phyloP scores from a whole-genome alignment of 2,888 invertebrate genomes.

The Drosophila leonis region DNA sequence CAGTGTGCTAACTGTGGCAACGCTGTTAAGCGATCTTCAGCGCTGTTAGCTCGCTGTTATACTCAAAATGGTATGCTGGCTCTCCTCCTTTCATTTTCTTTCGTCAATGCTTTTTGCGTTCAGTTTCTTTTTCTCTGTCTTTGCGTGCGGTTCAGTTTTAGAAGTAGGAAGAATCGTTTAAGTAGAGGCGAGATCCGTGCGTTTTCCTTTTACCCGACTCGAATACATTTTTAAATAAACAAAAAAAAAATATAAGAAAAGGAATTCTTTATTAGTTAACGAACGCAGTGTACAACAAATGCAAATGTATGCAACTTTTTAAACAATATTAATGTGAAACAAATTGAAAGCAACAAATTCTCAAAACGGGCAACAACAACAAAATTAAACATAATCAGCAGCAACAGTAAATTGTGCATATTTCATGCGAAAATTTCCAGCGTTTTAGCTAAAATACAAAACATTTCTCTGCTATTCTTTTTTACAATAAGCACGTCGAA shows the following conservation, averaged over 20 bases:
- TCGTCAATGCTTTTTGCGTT: slow-evolving; percentile 64
- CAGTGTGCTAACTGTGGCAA: slow-evolving; percentile 47
- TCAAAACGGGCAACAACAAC: slow-evolving; percentile 37
- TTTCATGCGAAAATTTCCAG: slow-evolving; percentile 59
- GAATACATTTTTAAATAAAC: slow-evolving; percentile 62
- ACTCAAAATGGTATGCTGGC: slow-evolving; percentile 53
- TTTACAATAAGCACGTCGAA: slow-evolving; percentile 7
- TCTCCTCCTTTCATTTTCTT: slow-evolving; percentile 46
- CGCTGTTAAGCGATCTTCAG: slow-evolving; percentile 47
- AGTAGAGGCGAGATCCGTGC: slow-evolving; percentile 72
- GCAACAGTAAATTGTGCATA: slow-evolving; percentile 72
- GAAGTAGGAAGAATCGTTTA: slow-evolving; percentile 71
- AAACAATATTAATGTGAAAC: slow-evolving; percentile 39
- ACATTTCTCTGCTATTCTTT: slow-evolving; percentile 14
- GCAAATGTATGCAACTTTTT: slow-evolving; percentile 46
- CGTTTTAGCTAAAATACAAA: slow-evolving; percentile 24
- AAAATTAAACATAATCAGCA: slow-evolving; percentile 64
- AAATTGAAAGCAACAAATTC: slow-evolving; percentile 43
- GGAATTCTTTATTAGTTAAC: slow-evolving; percentile 58
- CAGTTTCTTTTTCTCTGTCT: slow-evolving; percentile 82
- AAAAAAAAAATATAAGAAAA: slow-evolving; percentile 44
- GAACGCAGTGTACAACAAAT: slow-evolving; percentile 52
- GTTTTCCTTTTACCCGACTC: slow-evolving; percentile 67
- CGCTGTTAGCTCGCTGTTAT: slow-evolving; percentile 47
- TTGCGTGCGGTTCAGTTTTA: slow-evolving; percentile 78